Conservation (phyloP, 2,113 vertebrate genomes). For the Callionymus lyra region DNA sequence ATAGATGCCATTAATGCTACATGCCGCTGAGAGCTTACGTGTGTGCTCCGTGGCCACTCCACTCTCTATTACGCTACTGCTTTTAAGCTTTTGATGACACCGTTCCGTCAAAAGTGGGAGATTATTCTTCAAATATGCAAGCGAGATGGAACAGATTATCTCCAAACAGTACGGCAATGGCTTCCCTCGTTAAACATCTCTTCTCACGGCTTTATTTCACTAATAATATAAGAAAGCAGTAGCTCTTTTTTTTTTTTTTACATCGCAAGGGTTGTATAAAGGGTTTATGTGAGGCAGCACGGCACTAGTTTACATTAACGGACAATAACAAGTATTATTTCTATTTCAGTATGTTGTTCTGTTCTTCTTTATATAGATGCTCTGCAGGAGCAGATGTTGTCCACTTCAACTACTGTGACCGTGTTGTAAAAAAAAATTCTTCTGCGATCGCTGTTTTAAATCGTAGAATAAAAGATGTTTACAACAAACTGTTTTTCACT, state of each 20-base stretch:
- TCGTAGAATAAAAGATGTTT: too few species aligned
- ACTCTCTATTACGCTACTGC: slow-evolving; percentile 36
- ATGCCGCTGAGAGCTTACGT: slow-evolving; percentile 29
- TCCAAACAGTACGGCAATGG: slow-evolving; percentile 28
- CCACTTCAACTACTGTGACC: slow-evolving; percentile 3
- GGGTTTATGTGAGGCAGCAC: slow-evolving; percentile 35
- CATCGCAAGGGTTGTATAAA: slow-evolving; percentile 33
- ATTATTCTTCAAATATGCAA: slow-evolving; percentile 53
- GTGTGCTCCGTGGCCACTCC: slow-evolving; percentile 20
- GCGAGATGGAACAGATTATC: slow-evolving; percentile 51
- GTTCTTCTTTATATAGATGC: slow-evolving; percentile 40
- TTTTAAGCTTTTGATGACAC: slow-evolving; percentile 57
- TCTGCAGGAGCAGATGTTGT: slow-evolving; percentile 23
- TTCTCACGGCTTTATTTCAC: slow-evolving; percentile 46
- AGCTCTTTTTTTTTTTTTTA: slow-evolving; percentile 17
- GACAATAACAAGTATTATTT: slow-evolving; percentile 29
- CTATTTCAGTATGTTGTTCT: slow-evolving; percentile 34
- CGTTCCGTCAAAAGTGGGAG: slow-evolving; percentile 40
- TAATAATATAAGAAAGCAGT: slow-evolving; percentile 40
- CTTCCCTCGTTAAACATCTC: slow-evolving; percentile 12
- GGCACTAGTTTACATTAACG: slow-evolving; percentile 12
- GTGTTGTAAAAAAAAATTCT: too few species aligned
- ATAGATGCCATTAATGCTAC: slow-evolving; percentile 47
- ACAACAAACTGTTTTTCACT: too few species aligned
- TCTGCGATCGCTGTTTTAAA: too few species aligned